These are phyloP conservation scores for Chiridota heheva DNA, from an alignment of 35 echinoderm and acorn worm genomes.

Conservation along the genomic window DNA sequence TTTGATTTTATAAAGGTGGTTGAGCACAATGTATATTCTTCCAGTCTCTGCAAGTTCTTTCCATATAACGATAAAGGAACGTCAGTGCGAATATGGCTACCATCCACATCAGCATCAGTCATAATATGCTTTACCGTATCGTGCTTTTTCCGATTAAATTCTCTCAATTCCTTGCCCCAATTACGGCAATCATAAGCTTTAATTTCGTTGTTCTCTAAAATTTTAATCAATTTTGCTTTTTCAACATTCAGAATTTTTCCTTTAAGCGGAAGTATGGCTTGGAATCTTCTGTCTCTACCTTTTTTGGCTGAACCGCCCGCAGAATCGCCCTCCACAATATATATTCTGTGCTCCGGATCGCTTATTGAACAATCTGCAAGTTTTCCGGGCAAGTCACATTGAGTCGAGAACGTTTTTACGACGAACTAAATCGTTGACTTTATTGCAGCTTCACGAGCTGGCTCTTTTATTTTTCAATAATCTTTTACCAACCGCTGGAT, in stretches of 20 bases:
- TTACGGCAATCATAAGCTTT: neutral
- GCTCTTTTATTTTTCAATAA: neutral
- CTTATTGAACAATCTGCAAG: neutral
- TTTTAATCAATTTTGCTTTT: neutral
- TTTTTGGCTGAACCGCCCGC: constrained; percentile 1
- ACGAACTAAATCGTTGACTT: neutral
- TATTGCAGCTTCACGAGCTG: neutral
- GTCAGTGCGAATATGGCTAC: neutral
- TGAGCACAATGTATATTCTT: neutral
- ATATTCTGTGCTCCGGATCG: neutral
- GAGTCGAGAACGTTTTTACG: neutral
- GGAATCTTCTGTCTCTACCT: neutral
- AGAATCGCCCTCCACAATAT: neutral
- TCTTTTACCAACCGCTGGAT: neutral
- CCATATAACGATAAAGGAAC: neutral
- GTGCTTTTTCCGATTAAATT: neutral
- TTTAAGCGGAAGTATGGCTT: neutral
- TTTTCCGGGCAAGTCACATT: neutral
- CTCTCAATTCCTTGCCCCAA: neutral
- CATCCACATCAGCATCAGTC: constrained; percentile 15
- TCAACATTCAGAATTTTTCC: constrained; percentile 3
- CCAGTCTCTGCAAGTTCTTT: neutral
- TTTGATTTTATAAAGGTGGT: neutral
- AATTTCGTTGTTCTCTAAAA: neutral
- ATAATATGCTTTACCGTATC: neutral